These are phyloP conservation scores for Tenthredo mesomela DNA, from an alignment of 2,888 invertebrate genomes.

Conservation along the genomic window DNA sequence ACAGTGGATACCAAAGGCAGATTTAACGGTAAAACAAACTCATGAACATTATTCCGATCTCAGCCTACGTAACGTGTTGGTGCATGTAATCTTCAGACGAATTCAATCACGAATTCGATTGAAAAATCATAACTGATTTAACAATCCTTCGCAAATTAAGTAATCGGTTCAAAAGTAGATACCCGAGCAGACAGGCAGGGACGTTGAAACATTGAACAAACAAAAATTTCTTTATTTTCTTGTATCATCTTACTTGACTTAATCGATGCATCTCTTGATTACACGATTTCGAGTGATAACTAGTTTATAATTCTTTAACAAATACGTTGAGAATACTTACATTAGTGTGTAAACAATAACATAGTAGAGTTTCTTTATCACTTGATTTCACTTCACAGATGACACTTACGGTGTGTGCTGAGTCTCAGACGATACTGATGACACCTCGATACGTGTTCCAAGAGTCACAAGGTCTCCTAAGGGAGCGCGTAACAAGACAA, in stretches of 20 bases:
- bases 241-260: neutral
- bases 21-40: neutral
- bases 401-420: neutral
- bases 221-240: neutral
- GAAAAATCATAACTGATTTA: neutral
- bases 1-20: neutral
- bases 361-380: neutral
- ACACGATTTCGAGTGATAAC: neutral
- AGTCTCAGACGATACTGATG: neutral
- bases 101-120: neutral
- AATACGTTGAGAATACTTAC: neutral
- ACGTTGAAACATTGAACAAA: neutral
- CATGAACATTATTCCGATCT: neutral
- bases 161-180: neutral
- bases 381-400: neutral
- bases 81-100: neutral
- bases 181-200: neutral
- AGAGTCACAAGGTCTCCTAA: neutral
- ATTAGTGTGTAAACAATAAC: no score
- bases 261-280: neutral
- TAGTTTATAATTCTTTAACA: neutral
- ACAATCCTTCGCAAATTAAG: neutral
- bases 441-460: neutral
- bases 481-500: neutral
- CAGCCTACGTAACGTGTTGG: neutral